These are phyloP conservation scores for Ypsolopha scabrella DNA, from an alignment of 2,888 invertebrate genomes.

Conservation along the genomic window DNA sequence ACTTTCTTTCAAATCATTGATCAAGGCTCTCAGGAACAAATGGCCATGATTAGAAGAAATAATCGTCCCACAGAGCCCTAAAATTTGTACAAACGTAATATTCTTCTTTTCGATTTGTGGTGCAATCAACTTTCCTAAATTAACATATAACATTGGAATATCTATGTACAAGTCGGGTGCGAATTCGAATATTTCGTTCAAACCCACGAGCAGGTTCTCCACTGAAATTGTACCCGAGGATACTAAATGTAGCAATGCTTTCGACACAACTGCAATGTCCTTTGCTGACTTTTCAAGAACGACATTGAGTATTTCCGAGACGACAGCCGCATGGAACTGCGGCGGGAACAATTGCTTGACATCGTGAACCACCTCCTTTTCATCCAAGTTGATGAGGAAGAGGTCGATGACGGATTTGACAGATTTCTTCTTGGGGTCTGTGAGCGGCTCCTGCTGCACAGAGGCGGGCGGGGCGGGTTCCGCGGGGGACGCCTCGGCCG, in stretches of 20 bases:
- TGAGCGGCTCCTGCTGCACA: slow-evolving; percentile 36
- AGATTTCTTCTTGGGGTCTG: slow-evolving; percentile 35
- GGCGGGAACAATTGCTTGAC: slow-evolving; percentile 34
- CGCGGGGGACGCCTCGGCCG: slow-evolving; percentile 15
- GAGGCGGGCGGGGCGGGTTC: slow-evolving; percentile 16
- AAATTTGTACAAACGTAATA: slow-evolving; percentile 44
- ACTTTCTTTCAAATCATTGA: slow-evolving; percentile 46
- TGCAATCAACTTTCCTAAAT: slow-evolving; percentile 79
- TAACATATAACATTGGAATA: slow-evolving; percentile 86
- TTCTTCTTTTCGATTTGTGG: slow-evolving; percentile 58
- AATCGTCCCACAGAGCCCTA: slow-evolving; percentile 38
- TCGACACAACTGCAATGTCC: slow-evolving; percentile 44
- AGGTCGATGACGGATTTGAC: slow-evolving; percentile 41
- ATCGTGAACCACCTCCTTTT: slow-evolving; percentile 38
- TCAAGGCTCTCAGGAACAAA: slow-evolving; percentile 43
- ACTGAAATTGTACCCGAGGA: slow-evolving; percentile 55
- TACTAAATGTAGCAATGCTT: slow-evolving; percentile 52
- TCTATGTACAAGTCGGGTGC: slow-evolving; percentile 86
- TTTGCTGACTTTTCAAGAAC: slow-evolving; percentile 48
- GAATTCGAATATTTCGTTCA: slow-evolving; percentile 73
- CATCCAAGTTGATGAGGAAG: slow-evolving; percentile 35
- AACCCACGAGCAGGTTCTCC: slow-evolving; percentile 65
- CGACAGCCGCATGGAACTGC: slow-evolving; percentile 42
- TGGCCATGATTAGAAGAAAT: slow-evolving; percentile 46
- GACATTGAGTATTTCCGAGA: slow-evolving; percentile 45